These are phyloP conservation scores for Hetaerina titia DNA, from an alignment of 2,888 invertebrate genomes.

Conservation along the genomic window DNA sequence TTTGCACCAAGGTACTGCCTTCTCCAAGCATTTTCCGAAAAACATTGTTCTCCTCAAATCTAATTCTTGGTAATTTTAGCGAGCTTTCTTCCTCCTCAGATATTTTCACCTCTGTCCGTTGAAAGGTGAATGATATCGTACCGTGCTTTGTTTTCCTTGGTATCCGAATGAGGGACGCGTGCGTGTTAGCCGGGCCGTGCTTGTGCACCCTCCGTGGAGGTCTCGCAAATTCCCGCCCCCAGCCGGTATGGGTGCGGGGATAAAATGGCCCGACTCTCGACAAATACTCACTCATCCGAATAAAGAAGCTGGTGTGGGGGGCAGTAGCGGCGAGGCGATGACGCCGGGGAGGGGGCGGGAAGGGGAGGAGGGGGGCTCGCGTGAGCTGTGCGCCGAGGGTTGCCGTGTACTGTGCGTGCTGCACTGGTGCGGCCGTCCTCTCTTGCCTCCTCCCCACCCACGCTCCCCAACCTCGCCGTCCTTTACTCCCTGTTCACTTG, in stretches of 20 bases:
- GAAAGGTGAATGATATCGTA: slow-evolving; percentile 43
- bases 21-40: not conserved
- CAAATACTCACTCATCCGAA: slow-evolving; percentile 66
- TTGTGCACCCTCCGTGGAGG: slow-evolving; percentile 12
- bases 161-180: slow-evolving; percentile 22
- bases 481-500: not conserved
- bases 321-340: slow-evolving; percentile 19
- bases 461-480: not conserved
- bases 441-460: not conserved
- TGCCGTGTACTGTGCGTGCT: slow-evolving; percentile 63
- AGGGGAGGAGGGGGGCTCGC: not conserved
- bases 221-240: slow-evolving; percentile 59
- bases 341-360: not conserved
- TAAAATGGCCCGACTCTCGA: slow-evolving; percentile 59
- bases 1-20: not conserved
- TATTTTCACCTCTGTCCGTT: slow-evolving; percentile 23
- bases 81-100: not conserved
- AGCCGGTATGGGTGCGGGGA: slow-evolving; percentile 39
- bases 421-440: slow-evolving; percentile 44
- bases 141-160: slow-evolving; percentile 31
- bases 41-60: not conserved
- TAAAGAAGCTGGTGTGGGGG: slow-evolving; percentile 42
- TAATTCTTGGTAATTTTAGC: not conserved
- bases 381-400: slow-evolving; percentile 56
- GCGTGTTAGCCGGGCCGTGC: slow-evolving; percentile 45